Conservation (phyloP, 2,888 invertebrate species). For the Trichogramma dendrolimi region DNA sequence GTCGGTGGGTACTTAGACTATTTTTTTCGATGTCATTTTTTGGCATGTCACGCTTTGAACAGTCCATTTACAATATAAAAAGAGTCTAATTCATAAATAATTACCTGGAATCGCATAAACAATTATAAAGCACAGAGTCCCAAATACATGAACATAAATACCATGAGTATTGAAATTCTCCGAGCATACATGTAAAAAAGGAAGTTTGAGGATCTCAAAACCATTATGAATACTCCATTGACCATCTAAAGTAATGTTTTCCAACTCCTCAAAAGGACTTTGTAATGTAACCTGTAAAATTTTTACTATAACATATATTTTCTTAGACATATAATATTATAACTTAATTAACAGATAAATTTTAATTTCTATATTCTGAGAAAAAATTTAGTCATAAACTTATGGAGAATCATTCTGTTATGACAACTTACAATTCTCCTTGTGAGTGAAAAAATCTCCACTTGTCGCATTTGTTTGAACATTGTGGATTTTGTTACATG, state of each 20-base stretch:
- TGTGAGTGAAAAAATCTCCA: too few species aligned
- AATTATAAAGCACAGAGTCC: slow-evolving; percentile 67
- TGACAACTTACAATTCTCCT: too few species aligned
- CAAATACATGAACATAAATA: slow-evolving; percentile 60
- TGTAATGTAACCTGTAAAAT: slow-evolving; percentile 36
- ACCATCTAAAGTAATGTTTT: slow-evolving; percentile 35
- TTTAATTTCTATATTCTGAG: too few species aligned
- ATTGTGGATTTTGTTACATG: too few species aligned
- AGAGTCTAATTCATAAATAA: slow-evolving; percentile 24
- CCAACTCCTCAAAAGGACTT: slow-evolving; percentile 32
- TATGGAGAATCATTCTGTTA: too few species aligned
- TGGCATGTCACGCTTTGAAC: too few species aligned
- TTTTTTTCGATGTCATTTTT: too few species aligned
- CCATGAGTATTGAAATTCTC: slow-evolving; percentile 62
- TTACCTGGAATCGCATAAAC: slow-evolving; percentile 74
- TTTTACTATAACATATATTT: neutral
- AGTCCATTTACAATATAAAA: too few species aligned
- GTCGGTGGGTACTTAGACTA: too few species aligned
- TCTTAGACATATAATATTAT: neutral
- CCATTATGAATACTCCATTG: slow-evolving; percentile 22
- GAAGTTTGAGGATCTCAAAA: slow-evolving; percentile 32
- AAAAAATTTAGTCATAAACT: too few species aligned
- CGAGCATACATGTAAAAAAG: slow-evolving; percentile 59
- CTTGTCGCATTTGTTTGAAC: too few species aligned
- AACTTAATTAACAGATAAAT: neutral